Base-by-base conservation (phyloP, 2,888 invertebrate genomes). In the Cybosia mesomella region DNA sequence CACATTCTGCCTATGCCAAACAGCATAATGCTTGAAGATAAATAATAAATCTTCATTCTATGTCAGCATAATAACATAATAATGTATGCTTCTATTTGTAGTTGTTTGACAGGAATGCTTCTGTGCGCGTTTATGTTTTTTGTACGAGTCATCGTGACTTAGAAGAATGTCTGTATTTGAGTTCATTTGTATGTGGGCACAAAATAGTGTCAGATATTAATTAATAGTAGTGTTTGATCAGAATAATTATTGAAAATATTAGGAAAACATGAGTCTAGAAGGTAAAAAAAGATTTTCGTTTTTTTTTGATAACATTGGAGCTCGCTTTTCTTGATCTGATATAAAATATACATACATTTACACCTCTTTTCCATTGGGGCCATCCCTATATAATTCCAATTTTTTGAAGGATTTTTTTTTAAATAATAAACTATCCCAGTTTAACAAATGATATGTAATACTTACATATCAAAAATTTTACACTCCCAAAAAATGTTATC, bases 41-140 rank as follows among this genome's bases (percentile, higher is more conserved):
- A 34, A 58, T 10, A 34, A 58, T 15, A 58, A 3, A 58, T n/a
- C 7, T 22, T 62, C 22, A 62, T 32, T 21, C 9, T 21, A 32
- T 62, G n/a, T 53, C 13, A n/a, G 62, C 53, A 34, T n/a, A 32
- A 62, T 32, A 32, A 62, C 49, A 53, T 53, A n/a, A 62, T 28
- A 22, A 36, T 21, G 13, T 39, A 15, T 39, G 22, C 39, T 39
- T 59, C 22, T 34, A 32, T 32, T 28, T 32, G 49, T 32, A 15
- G 8, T 32, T 21, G 53, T 49, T 43, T 24, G 28, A n/a, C 36
- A 22, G 43, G n/a, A 32, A 15, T 3, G 32, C 62, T 53, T 36
- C 53, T 24, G 60, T 39, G 36, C 65, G 65, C 65, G 68, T 68
- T 68, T 43, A 65, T 64, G 64, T 62, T 57, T 62, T 62, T 68